phyloP scores from a whole-genome alignment of 2,888 invertebrate species.

The Drosophila gaucha region DNA sequence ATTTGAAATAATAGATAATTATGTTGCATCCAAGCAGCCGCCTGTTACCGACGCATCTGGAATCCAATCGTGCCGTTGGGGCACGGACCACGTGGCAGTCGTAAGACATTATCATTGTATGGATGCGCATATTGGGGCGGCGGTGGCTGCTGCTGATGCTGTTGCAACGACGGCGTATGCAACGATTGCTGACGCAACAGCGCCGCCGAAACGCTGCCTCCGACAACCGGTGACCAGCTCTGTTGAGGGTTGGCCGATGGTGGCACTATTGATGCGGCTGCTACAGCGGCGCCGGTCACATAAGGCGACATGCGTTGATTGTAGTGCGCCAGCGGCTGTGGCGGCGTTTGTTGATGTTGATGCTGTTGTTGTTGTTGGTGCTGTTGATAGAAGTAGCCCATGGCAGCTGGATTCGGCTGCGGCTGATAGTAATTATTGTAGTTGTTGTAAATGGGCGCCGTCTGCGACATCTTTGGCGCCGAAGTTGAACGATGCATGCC shows the following conservation, averaged over 20 bases:
- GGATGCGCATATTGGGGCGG: conserved; percentile 52
- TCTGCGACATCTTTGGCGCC: conserved; percentile 68
- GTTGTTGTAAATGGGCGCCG: conserved; percentile 59
- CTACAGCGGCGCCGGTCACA: conserved; percentile 28
- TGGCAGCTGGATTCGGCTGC: conserved; percentile 37
- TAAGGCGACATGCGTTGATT: conserved; percentile 64
- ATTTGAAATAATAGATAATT: conserved; percentile 24
- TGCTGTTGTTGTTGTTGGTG: conserved; percentile 45
- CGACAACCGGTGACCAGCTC: conserved; percentile 82
- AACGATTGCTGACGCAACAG: conserved; percentile 74
- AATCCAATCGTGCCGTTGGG: conserved; percentile 92
- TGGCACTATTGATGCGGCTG: conserved; percentile 5
- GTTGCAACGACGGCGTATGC: conserved; percentile 56
- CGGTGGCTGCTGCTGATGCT: conserved; percentile 46
- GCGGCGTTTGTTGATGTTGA: conserved; percentile 36
- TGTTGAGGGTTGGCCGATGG: conserved; percentile 64
- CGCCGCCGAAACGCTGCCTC: conserved; percentile 77
- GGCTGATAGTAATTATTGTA: conserved; percentile 65
- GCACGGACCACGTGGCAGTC: conserved; percentile 92
- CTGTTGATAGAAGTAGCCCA: conserved; percentile 64
- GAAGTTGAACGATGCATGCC: conserved; percentile 76
- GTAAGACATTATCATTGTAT: conserved; percentile 85
- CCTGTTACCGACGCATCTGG: conserved; percentile 87
- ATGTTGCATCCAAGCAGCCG: conserved; percentile 15
- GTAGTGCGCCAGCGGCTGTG: conserved; percentile 39